Conservation (phyloP, 2,888 invertebrate species). For the Hirtodrosophila trivittata region DNA sequence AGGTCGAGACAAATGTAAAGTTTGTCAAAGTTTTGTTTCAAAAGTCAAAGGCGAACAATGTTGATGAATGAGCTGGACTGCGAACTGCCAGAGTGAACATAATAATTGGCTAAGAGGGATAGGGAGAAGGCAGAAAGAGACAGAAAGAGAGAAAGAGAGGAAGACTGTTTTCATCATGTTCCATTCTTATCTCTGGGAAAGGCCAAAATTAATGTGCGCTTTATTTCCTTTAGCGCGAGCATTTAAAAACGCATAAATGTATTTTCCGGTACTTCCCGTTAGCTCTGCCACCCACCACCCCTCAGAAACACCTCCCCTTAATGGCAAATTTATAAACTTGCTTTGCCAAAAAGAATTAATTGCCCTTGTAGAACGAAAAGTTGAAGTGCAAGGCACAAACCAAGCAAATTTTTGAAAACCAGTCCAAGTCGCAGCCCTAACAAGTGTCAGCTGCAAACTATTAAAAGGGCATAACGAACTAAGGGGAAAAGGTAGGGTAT, state of each 20-base stretch:
- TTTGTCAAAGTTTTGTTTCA: slow-evolving; percentile 73
- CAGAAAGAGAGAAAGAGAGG: not conserved
- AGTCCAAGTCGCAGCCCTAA: slow-evolving; percentile 19
- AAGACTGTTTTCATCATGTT: slow-evolving; percentile 22
- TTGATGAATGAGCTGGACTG: slow-evolving; percentile 57
- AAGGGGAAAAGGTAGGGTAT: not conserved
- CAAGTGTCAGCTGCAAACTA: slow-evolving; percentile 68
- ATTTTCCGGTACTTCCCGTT: slow-evolving; percentile 50
- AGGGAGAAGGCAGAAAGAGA: not conserved
- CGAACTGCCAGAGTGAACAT: not conserved
- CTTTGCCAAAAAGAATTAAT: slow-evolving; percentile 55
- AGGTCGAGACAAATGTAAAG: slow-evolving; percentile 53
- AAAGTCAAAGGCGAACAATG: slow-evolving; percentile 69
- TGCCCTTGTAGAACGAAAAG: slow-evolving; percentile 50
- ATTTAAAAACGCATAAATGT: slow-evolving; percentile 75
- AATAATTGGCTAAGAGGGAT: not conserved
- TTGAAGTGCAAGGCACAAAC: slow-evolving; percentile 25
- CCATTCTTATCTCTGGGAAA: slow-evolving; percentile 42
- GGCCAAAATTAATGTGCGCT: slow-evolving; percentile 54
- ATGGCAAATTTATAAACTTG: slow-evolving; percentile 68
- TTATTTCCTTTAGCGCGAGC: slow-evolving; percentile 39
- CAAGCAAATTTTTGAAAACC: slow-evolving; percentile 44
- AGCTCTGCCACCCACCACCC: not conserved
- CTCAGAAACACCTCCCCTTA: slow-evolving; percentile 14
- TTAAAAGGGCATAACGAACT: slow-evolving; percentile 63